Base-by-base conservation (phyloP, 2,888 invertebrate genomes). In the Autographa gamma region DNA sequence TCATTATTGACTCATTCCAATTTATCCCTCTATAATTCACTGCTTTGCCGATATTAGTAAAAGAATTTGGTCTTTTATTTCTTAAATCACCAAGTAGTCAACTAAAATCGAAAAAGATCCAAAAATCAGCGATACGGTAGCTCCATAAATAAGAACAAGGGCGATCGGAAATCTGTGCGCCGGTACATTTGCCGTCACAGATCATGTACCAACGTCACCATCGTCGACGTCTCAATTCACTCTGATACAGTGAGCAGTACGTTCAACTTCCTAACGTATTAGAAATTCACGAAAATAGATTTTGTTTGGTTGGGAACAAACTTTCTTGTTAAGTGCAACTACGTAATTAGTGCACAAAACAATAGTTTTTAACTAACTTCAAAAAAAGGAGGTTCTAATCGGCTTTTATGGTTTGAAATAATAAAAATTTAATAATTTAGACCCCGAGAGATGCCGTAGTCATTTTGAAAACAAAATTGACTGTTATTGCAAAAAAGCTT, bases 181-280 rank as follows among this genome's bases (percentile, higher is more conserved):
- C 72, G 76, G 68, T 60, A 77, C 80, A 75, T 80, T 77, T 71
- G 69, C 66, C 48, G 74, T 66, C 70, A 81, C 86, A 81, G 79
- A 60, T 80, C 80, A 85, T 84, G 85, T 75, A 77, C 73, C 69
- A n/a, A n/a, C n/a, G n/a, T n/a, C n/a, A 18, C 79, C 71, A 86
- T 81, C 79, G 80, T 68, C 70, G 64, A 84, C 81, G 74, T 85
- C 81, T 87, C 86, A 85, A 86, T 88, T 83, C 74, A 60, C 74
- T 76, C 79, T 76, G 77, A 71, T 58, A 75, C 31, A 32, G 56
- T 62, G 25, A 63, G 56, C 25, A 67, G 59, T 54, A 63, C 59
- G 31, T 63, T 62, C 60, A 56, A 73, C 58, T 71, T 77, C 64
- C 61, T 58, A 64, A 18, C 25, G 9, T 11, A 56, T 58, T 60